A percentile compares a stretch with the other conserved stretches of the same genome.
Conservation (phyloP, 2,888 invertebrate genomes). For the Noctua janthe region DNA sequence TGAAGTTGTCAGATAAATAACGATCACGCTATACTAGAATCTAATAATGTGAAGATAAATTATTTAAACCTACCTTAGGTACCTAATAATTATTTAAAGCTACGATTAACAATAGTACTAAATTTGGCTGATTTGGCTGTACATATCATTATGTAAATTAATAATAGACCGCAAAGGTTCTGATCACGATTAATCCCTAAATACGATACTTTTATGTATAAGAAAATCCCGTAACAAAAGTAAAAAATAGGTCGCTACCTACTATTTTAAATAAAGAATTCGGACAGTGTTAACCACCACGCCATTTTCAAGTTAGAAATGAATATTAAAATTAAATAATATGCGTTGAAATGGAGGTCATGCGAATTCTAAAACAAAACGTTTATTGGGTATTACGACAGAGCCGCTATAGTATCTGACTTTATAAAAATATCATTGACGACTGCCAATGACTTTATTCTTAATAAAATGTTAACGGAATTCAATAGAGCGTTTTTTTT, state of each 20-base stretch:
- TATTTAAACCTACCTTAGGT: too few species aligned
- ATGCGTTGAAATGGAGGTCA: conserved; percentile 36
- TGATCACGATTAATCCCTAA: not conserved
- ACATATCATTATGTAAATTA: not conserved
- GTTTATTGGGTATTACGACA: conserved; percentile 38
- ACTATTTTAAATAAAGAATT: not conserved
- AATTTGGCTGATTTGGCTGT: not conserved
- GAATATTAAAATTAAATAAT: conserved; percentile 22
- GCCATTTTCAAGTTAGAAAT: conserved; percentile 4
- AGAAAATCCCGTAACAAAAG: not conserved
- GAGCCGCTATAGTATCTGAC: not conserved
- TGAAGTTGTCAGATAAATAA: too few species aligned
- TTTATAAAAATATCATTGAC: conserved; percentile 20
- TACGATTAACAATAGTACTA: not conserved
- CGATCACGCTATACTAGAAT: not conserved
- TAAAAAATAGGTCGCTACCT: not conserved
- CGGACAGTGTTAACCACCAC: not conserved
- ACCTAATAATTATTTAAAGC: not conserved
- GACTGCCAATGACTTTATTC: conserved; percentile 1
- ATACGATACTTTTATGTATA: not conserved
- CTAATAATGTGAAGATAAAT: too few species aligned
- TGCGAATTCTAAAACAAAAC: conserved; percentile 30
- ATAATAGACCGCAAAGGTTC: not conserved
- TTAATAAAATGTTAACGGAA: conserved; percentile 1
- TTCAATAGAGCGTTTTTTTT: not conserved